Evolutionary conservation across 2,888 invertebrate species (phyloP), one percentile per base, ranked within the genome.

Genomic region (Acanthosoma haemorrhoidale): DNA sequence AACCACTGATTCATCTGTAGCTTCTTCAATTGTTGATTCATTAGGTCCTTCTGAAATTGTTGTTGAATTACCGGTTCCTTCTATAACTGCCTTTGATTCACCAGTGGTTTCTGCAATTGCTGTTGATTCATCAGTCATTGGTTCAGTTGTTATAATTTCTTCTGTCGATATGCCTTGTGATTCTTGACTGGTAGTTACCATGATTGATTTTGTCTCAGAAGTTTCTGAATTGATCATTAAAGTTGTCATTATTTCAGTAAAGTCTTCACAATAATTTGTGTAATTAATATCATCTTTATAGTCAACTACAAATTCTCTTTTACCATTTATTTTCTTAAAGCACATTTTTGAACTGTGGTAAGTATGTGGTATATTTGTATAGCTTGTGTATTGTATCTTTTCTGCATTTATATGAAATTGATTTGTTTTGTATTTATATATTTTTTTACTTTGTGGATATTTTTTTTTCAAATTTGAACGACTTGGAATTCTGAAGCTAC

Each of bases 271-370:
- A 51, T 2, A 9, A 25, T 51, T 3, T 1, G n/a, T 25, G n/a
- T 2, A 1, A 3, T 29, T 51, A n/a, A n/a, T n/a, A 6, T 1
- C 1, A n/a, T 6, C 6, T n/a, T 51, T 4, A 0, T 18, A 4
- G 13, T 39, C 21, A 29, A 29, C 36, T n/a, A 64, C 41, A 39
- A 64, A 64, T 15, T 41, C 64, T 16, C 64, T 41, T 61, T 61
- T 61, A 4, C 13, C 18, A 36, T 61, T 6, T 16, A 13, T 3
- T n/a, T n/a, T n/a, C n/a, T n/a, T n/a, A n/a, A n/a, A n/a, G n/a
- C n/a, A n/a, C n/a, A n/a, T n/a, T n/a, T n/a, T n/a, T n/a, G n/a
- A n/a, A n/a, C n/a, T n/a, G n/a, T n/a, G n/a, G n/a, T n/a, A n/a
- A n/a, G n/a, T n/a, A n/a, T n/a, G n/a, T n/a, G n/a, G n/a, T n/a